Conservation (phyloP, 2,113 vertebrate genomes). For the Antigone vipio region DNA sequence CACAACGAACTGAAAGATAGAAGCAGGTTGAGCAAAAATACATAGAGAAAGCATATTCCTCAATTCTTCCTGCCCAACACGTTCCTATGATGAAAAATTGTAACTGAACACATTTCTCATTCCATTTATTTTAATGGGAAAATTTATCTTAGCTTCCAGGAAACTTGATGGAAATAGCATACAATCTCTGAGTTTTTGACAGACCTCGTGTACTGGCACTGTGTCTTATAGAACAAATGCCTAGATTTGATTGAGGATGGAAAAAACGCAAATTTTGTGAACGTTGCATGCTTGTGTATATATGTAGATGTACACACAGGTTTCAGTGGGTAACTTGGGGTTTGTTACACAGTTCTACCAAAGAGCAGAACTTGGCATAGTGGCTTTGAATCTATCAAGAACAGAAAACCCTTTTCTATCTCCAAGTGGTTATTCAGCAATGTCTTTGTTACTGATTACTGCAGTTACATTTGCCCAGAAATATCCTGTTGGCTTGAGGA, state of each 20-base stretch:
- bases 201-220: neutral
- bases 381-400: neutral
- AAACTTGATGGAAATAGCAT: neutral
- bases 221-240: neutral
- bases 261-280: neutral
- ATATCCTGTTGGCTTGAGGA: neutral
- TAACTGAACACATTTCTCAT: neutral
- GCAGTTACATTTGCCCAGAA: neutral
- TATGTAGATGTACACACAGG: neutral
- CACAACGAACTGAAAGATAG: neutral
- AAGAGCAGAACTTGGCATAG: neutral
- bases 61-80: neutral
- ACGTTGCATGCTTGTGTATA: neutral
- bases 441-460: neutral
- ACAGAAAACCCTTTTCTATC: neutral
- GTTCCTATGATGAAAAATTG: neutral
- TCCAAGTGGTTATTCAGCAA: neutral
- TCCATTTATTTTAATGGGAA: neutral
- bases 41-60: neutral
- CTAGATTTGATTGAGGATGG: neutral
- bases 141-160: neutral
- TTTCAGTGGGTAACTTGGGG: neutral
- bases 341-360: neutral
- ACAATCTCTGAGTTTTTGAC: neutral
- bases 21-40: neutral